Evolutionary conservation across 2,888 invertebrate genomes (phyloP).

Genomic region (Scaptodrosophila latifasciaeformis): DNA sequence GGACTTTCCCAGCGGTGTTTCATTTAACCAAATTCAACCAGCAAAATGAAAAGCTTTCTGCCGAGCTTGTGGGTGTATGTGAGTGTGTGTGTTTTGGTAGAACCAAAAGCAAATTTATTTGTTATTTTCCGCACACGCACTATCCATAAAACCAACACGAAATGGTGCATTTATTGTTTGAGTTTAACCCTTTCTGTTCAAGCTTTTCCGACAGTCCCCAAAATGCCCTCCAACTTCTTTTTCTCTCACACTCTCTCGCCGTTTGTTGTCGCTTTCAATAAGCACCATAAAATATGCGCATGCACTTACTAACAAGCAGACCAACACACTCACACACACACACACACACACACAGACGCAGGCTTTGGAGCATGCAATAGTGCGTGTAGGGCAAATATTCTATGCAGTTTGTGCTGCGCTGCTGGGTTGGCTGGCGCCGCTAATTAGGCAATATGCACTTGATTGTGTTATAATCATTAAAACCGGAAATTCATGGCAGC

Average conservation of each 20-base stretch:
- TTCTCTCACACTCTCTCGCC: too few relatives aligned
- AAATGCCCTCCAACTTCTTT: too few relatives aligned
- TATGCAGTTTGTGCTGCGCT: constrained; percentile 49
- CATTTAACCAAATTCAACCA: too few relatives aligned
- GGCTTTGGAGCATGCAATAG: constrained; percentile 14
- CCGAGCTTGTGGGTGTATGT: too few relatives aligned
- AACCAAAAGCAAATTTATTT: too few relatives aligned
- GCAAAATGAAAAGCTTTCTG: too few relatives aligned
- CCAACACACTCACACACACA: constrained; percentile 7
- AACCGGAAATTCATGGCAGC: constrained; percentile 48
- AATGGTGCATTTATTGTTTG: constrained; percentile 40
- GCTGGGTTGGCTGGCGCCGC: constrained; percentile 36
- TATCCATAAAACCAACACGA: constrained; percentile 52
- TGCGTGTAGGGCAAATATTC: constrained; percentile 44
- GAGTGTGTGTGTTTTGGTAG: too few relatives aligned
- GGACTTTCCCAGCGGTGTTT: too few relatives aligned
- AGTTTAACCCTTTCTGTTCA: too few relatives aligned
- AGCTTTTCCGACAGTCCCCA: too few relatives aligned
- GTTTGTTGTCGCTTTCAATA: constrained; percentile 55
- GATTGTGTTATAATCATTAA: constrained; percentile 69
- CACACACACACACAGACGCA: background rate
- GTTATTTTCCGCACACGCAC: constrained; percentile 6
- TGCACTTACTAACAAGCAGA: constrained; percentile 3
- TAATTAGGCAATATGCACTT: constrained; percentile 69
- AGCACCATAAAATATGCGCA: constrained; percentile 51